Conservation (phyloP, 1,140 invertebrate species). For the Drosophila cardini region DNA sequence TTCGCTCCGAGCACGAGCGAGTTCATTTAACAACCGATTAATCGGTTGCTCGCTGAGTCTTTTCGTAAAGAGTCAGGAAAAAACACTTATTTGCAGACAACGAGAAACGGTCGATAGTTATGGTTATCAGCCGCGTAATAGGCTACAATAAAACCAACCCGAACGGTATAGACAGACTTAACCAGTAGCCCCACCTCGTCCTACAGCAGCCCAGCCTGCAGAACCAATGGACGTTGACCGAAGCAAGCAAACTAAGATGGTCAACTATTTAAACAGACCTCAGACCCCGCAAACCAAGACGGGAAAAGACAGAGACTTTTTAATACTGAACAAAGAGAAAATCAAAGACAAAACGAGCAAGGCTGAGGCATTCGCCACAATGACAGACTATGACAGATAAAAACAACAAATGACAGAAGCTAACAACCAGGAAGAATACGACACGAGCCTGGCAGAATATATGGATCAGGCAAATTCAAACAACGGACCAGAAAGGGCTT, state of each 20-base stretch:
- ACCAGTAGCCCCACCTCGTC: conserved; percentile 7
- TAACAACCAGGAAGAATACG: not conserved
- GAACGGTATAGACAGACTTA: not conserved
- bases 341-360: conserved; percentile 1
- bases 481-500: not conserved
- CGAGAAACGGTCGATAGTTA: too few relatives aligned
- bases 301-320: conserved; percentile 1
- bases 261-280: conserved; percentile 29
- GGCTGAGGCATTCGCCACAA: conserved; percentile 9
- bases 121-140: not conserved
- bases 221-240: conserved; percentile 24
- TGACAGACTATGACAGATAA: too few relatives aligned
- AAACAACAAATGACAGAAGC: too few relatives aligned
- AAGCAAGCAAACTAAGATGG: conserved; percentile 20
- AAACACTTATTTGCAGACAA: too few relatives aligned
- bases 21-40: too few relatives aligned
- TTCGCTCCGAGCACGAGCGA: too few relatives aligned
- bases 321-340: not conserved
- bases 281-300: not conserved
- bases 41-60: too few relatives aligned
- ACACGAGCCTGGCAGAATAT: not conserved
- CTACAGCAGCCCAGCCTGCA: not conserved
- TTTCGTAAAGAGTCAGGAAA: too few relatives aligned
- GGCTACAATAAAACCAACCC: not conserved
- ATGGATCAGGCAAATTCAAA: not conserved